A percentile compares a stretch with the other conserved stretches of the same genome.
Conservation (phyloP, 2,113 vertebrate species). For the Cephalopterus ornatus region DNA sequence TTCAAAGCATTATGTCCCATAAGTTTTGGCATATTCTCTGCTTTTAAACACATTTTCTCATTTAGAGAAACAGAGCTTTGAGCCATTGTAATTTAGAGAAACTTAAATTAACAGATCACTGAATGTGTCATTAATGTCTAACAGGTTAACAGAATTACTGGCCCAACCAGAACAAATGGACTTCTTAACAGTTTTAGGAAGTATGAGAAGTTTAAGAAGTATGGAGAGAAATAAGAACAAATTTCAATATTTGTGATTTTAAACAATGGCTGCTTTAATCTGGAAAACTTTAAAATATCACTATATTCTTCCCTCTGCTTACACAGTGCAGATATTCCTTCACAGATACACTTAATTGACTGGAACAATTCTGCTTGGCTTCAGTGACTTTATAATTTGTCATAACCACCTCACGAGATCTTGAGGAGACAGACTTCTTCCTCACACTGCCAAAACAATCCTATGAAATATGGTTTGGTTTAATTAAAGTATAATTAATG, state of each 20-base stretch:
- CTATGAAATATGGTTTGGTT: constrained; percentile 12
- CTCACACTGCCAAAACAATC: constrained; percentile 4
- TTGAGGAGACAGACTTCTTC: constrained; percentile 20
- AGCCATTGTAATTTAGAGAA: neutral
- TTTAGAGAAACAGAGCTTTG: neutral
- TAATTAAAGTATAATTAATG: constrained; percentile 46
- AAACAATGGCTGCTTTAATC: neutral
- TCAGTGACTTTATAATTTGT: constrained; percentile 29
- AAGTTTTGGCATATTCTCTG: neutral
- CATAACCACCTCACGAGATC: neutral
- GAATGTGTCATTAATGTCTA: neutral
- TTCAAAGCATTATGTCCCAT: neutral
- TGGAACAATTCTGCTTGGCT: constrained; percentile 49
- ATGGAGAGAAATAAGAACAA: neutral
- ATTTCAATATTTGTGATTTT: neutral
- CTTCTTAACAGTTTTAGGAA: neutral
- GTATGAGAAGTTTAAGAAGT: too few relatives aligned
- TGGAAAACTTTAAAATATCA: neutral
- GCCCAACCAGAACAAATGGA: neutral
- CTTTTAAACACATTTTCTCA: neutral
- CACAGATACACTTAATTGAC: neutral
- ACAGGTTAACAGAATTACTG: neutral
- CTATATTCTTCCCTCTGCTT: neutral
- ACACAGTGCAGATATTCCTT: neutral
- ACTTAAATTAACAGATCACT: neutral